Evolutionary conservation across 2,797 vertebrate genomes (phyloP).

Genomic region (Gymnoscopelus braueri): DNA sequence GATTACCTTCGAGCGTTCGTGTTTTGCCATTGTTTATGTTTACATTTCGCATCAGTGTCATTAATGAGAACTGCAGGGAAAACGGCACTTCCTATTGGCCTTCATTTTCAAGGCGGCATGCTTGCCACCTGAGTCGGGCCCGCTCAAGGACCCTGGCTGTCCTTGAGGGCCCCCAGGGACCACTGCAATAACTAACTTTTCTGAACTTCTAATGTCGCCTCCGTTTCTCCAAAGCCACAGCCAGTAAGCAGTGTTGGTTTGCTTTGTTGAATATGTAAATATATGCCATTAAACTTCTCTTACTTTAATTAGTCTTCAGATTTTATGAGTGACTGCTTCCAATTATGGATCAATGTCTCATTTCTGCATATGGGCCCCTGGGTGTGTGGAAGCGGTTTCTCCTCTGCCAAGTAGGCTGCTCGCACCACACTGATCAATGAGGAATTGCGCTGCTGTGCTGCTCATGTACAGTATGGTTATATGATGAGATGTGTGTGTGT

Average conservation of each 20-base stretch:
- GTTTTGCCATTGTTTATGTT: too few species aligned
- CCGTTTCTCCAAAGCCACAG: conserved; percentile 44
- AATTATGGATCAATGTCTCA: conserved; percentile 85
- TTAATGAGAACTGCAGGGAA: too few species aligned
- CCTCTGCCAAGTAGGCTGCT: conserved; percentile 42
- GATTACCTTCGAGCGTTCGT: too few species aligned
- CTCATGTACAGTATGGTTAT: conserved; percentile 19
- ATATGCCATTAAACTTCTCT: conserved; percentile 73
- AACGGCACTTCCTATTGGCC: too few species aligned
- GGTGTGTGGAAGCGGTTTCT: conserved; percentile 56
- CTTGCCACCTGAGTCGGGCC: background rate
- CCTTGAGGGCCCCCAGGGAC: too few species aligned
- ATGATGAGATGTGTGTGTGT: conserved; percentile 16
- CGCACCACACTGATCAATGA: conserved; percentile 65
- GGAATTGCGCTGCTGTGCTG: conserved; percentile 44
- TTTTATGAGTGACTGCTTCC: conserved; percentile 81
- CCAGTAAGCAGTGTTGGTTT: conserved; percentile 51
- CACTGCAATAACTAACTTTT: conserved; percentile 4
- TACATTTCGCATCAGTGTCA: too few species aligned
- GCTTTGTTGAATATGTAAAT: conserved; percentile 75
- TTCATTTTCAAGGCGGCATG: too few species aligned
- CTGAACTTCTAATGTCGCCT: conserved; percentile 43
- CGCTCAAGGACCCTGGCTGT: background rate
- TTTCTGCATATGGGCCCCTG: conserved; percentile 68
- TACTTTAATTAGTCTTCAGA: conserved; percentile 83